Conservation (phyloP, 2,888 invertebrate genomes). For the Thysanoteuthis rhombus region DNA sequence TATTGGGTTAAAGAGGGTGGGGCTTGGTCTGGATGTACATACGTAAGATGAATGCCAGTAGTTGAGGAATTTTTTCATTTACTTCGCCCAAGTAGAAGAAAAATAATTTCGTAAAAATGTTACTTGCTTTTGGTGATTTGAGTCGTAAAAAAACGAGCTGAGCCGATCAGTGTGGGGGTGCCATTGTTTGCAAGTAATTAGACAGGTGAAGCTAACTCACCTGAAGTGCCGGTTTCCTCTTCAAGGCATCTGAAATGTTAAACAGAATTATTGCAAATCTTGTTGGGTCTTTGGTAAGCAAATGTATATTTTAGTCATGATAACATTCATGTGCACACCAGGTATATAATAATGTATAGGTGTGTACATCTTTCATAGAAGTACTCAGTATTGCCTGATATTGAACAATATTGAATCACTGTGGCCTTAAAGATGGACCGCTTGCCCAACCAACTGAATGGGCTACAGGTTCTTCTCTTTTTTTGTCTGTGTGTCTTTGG, state of each 20-base stretch:
- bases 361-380: no score
- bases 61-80: background rate
- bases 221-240: slow-evolving; percentile 12
- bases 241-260: background rate
- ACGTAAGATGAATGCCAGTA: background rate
- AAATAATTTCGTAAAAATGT: background rate
- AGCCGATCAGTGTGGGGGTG: background rate
- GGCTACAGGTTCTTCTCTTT: no score
- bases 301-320: background rate
- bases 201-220: background rate
- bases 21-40: background rate
- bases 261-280: background rate
- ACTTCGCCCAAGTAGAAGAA: background rate
- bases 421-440: no score
- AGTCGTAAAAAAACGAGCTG: background rate
- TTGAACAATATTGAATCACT: no score
- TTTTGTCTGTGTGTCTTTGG: no score
- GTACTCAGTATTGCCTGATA: no score
- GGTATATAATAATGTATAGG: no score
- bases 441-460: no score
- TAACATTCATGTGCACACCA: background rate
- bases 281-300: background rate
- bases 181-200: background rate
- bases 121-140: background rate
- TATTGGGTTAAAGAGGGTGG: background rate